These are phyloP conservation scores for Ostrea denselamellosa DNA, from an alignment of 1,140 invertebrate genomes.

Conservation along the genomic window DNA sequence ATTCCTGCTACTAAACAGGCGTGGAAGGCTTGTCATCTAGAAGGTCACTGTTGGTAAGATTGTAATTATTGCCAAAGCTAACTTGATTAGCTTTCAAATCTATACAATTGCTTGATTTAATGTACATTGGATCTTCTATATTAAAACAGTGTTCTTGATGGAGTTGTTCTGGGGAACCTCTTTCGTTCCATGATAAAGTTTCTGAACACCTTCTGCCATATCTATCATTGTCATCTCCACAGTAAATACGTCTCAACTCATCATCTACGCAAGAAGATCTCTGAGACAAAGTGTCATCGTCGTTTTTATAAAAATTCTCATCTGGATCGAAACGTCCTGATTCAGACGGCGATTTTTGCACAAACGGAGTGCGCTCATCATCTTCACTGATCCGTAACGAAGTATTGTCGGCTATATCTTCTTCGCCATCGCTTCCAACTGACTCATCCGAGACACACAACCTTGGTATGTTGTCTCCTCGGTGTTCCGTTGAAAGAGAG, in stretches of 20 bases:
- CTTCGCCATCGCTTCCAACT: conserved; percentile 59
- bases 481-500: background rate
- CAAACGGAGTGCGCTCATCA: conserved; percentile 45
- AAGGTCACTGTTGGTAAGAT: background rate
- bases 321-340: background rate
- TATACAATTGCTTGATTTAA: conserved; percentile 8
- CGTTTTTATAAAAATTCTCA: background rate
- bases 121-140: conserved; percentile 41
- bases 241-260: background rate
- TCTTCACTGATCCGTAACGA: conserved; percentile 61
- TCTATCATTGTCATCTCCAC: conserved; percentile 2
- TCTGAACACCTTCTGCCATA: conserved; percentile 43
- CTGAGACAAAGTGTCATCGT: background rate
- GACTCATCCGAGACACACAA: conserved; percentile 37
- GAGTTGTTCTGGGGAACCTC: conserved; percentile 58
- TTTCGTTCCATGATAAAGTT: conserved; percentile 56
- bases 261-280: background rate
- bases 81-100: background rate
- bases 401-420: conserved; percentile 47
- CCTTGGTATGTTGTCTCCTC: conserved; percentile 39
- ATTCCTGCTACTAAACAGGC: conserved; percentile 7
- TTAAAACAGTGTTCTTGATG: conserved; percentile 13
- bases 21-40: conserved; percentile 17
- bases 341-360: background rate
- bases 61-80: background rate